These are phyloP conservation scores for Eurytoma californica DNA, from an alignment of 2,888 invertebrate species.

Conservation along the genomic window DNA sequence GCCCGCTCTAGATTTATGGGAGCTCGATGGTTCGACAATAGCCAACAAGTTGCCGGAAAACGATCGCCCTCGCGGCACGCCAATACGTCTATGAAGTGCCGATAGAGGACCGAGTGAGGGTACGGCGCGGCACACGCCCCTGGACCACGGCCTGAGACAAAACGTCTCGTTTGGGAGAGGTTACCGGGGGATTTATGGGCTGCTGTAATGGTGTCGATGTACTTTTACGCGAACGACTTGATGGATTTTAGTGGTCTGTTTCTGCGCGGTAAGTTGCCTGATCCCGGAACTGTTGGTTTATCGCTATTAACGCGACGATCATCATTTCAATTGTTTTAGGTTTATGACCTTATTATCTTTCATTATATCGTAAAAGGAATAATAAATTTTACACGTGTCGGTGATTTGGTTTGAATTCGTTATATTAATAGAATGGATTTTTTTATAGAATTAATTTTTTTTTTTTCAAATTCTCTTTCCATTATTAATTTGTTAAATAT, in stretches of 20 bases:
- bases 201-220: conserved; percentile 27
- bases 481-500: too few species aligned
- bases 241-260: conserved; percentile 12
- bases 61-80: conserved; percentile 59
- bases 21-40: conserved; percentile 71
- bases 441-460: too few species aligned
- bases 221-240: conserved; percentile 23
- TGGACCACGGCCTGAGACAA: conserved; percentile 6
- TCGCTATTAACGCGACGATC: too few species aligned
- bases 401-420: too few species aligned
- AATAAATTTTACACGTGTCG: too few species aligned
- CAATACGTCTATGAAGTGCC: conserved; percentile 55
- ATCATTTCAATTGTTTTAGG: too few species aligned
- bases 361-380: too few species aligned
- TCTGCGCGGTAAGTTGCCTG: background rate
- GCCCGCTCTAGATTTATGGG: conserved; percentile 69
- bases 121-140: background rate
- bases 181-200: conserved; percentile 28
- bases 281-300: background rate
- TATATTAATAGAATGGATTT: too few species aligned
- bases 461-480: too few species aligned
- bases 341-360: too few species aligned
- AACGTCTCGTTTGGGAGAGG: conserved; percentile 42
- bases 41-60: conserved; percentile 74
- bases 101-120: conserved; percentile 23